A percentile compares a stretch with the other conserved stretches of the same genome.
Evolutionary conservation across 2,888 invertebrate species (phyloP).

Genomic region (Agrotis clavis): DNA sequence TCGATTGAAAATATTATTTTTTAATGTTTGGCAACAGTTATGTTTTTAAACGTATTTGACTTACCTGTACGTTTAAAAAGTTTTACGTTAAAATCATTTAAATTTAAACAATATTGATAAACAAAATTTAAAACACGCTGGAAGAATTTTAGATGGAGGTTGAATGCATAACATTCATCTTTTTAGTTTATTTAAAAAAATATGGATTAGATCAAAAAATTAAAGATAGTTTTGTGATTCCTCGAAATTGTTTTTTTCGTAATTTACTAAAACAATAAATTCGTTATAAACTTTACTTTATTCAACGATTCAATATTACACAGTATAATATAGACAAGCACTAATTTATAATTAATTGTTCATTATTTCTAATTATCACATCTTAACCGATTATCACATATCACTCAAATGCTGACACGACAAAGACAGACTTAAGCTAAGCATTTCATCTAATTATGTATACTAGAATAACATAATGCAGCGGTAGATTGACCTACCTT

Average conservation of each 20-base stretch:
- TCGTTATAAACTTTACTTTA: not conserved
- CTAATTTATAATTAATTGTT: not conserved
- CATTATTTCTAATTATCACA: constrained; percentile 11
- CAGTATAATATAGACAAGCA: not conserved
- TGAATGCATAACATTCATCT: no score
- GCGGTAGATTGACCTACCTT: not conserved
- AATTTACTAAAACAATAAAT: not conserved
- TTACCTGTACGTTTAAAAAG: no score
- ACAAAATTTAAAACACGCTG: no score
- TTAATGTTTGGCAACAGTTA: no score
- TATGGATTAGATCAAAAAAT: no score
- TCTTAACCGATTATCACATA: constrained; percentile 16
- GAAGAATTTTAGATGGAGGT: no score
- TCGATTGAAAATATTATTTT: not conserved
- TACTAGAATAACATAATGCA: constrained; percentile 45
- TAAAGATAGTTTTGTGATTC: no score
- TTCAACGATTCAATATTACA: not conserved
- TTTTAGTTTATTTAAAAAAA: no score
- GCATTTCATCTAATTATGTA: constrained; percentile 47
- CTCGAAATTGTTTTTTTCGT: no score
- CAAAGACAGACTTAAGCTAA: constrained; percentile 20
- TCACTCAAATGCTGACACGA: constrained; percentile 34
- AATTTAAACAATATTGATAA: no score
- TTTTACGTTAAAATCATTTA: no score
- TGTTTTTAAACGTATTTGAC: no score